Percentiles rank a stretch among this genome's conserved stretches.
These are phyloP conservation scores for Nymphalis c-album DNA, from an alignment of 2,888 invertebrate species.

Conservation along the genomic window DNA sequence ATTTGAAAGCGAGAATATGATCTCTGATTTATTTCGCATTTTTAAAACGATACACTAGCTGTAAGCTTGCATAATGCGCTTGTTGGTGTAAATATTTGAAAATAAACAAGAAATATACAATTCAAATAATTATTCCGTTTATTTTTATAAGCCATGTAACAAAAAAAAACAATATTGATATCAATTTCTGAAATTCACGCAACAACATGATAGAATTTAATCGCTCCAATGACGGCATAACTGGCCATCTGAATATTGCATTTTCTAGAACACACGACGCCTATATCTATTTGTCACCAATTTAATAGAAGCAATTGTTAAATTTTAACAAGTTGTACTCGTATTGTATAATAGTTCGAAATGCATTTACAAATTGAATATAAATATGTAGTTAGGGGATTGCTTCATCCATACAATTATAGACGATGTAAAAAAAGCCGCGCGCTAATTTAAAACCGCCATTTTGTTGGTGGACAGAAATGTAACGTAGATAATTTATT, in stretches of 20 bases:
- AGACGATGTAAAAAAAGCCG: too few relatives aligned
- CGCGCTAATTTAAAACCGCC: too few relatives aligned
- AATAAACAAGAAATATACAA: not conserved
- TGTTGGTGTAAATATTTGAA: not conserved
- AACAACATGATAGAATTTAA: constrained; percentile 16
- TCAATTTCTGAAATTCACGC: constrained; percentile 9
- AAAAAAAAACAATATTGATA: not conserved
- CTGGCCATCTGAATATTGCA: constrained; percentile 40
- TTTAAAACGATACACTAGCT: too few relatives aligned
- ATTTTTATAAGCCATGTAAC: not conserved
- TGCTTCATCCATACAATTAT: too few relatives aligned
- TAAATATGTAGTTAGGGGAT: too few relatives aligned
- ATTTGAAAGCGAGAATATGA: too few relatives aligned
- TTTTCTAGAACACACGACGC: constrained; percentile 15
- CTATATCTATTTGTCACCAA: constrained; percentile 14
- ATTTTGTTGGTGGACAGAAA: too few relatives aligned
- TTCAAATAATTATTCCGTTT: not conserved
- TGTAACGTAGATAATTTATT: too few relatives aligned
- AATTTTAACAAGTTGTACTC: not conserved
- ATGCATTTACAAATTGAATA: too few relatives aligned
- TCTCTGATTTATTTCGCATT: too few relatives aligned
- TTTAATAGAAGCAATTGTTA: constrained; percentile 7
- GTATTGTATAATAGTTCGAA: too few relatives aligned
- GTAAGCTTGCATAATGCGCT: not conserved
- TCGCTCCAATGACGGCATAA: constrained; percentile 60